Evolutionary conservation across 2,797 vertebrate genomes (phyloP), one percentile per base, ranked within the genome.

Genomic region (Poeciliopsis gracilis): DNA sequence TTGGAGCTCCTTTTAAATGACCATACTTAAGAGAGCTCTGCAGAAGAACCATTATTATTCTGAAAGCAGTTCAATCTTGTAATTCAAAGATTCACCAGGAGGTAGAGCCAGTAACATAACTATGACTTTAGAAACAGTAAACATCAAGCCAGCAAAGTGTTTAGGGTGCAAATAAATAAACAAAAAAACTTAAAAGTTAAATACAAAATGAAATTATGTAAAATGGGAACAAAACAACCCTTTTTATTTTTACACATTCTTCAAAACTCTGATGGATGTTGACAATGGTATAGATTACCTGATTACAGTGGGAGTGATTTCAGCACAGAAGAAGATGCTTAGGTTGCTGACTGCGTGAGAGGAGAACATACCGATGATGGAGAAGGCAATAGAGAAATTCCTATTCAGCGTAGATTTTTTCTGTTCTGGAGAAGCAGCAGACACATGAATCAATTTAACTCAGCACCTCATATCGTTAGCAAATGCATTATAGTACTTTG

Each of bases 361-460:
- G 79, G 98, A 98, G 84, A 99, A 99, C 98, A 99, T 99, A 84
- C 98, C 98, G 82, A 99, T 98, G 78, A 99, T 96, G 93, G 98
- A 99, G 91, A 99, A 99, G 0, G 97, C 95, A 0, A 97, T 93
- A 5, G 97, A 98, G 94, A 99, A 98, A 77, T 97, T 97, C 88
- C 95, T 96, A 79, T 97, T 98, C 95, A 99, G 95, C 0, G 93
- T 96, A 85, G 95, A 94, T 23, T 96, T 96, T 94, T 94, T 95
- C 78, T 97, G 97, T 97, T 91, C 16, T 82, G 66, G 82, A 69
- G 73, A 75, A 88, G 59, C 75, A 86, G 63, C 41, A 87, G 20
- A 89, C 67, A 85, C 76, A 84, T n/a, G 12, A 4, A 77, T 16
- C 23, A 76, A 13, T 77, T 25, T 18, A 18, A 55, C 47, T 78